These are phyloP conservation scores for Anarsia innoxiella DNA, from an alignment of 2,888 invertebrate species.

Conservation along the genomic window DNA sequence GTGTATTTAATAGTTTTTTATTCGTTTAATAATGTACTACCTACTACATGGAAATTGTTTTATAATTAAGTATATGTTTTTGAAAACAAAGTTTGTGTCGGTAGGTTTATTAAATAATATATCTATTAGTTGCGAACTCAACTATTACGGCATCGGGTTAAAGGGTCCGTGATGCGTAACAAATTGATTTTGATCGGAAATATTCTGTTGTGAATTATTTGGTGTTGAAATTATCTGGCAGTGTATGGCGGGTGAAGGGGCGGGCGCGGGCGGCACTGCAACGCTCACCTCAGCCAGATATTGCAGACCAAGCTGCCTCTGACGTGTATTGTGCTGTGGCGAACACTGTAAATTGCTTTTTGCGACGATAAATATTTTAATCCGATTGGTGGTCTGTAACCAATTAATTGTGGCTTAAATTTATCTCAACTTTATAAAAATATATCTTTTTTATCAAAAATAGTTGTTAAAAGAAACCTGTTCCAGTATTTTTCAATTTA, in stretches of 20 bases:
- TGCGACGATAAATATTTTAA: conserved; percentile 71
- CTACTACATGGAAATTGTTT: too few species aligned
- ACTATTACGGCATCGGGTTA: too few species aligned
- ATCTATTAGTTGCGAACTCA: too few species aligned
- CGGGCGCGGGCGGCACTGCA: too few species aligned
- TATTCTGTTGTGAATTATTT: conserved; percentile 11
- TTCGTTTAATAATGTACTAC: too few species aligned
- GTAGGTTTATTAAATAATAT: too few species aligned
- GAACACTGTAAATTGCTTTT: conserved; percentile 69
- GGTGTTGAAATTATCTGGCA: conserved; percentile 23
- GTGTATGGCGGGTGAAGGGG: conserved; percentile 41
- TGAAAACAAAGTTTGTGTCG: too few species aligned
- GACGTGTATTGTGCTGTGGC: conserved; percentile 66
- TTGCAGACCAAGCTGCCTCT: conserved; percentile 60
- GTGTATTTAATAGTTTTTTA: too few species aligned
- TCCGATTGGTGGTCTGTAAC: conserved; percentile 66
- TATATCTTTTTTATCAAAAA: conserved; percentile 9
- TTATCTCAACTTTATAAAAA: too few species aligned
- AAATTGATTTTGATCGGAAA: background rate
- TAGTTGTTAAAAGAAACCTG: background rate
- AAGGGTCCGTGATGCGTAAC: background rate
- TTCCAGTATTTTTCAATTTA: conserved; percentile 3
- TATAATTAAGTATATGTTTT: too few species aligned
- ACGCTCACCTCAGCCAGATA: conserved; percentile 52
- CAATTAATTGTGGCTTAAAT: conserved; percentile 65